Base-by-base conservation (phyloP, 2,888 invertebrate genomes). In the Eucriotettix oculatus region DNA sequence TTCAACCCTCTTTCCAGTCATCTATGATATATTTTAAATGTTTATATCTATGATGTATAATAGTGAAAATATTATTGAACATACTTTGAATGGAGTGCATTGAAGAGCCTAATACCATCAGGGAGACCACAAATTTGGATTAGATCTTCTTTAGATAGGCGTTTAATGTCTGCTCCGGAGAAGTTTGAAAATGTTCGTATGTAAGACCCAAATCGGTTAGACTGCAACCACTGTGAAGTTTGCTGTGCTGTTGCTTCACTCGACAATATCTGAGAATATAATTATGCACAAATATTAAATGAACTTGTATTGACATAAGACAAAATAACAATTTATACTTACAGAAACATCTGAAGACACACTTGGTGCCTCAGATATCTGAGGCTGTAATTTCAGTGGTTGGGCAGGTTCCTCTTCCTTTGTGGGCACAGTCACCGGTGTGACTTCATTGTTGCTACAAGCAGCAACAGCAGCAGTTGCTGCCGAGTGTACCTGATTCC, bases 81-180 rank as follows among this genome's bases (percentile, higher is more conserved):
- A 81, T 73, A 88, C 88, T 88, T 90, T 67, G 86, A 83, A 69
- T 91, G 90, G 56, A 96, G 76, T 43, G 90, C 87, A 73, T 96
- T 96, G 75, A 85, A 93, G 62, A 96, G 81, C 66, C 96, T 83
- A 61, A 96, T 95, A 9, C 96, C 97, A 72, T 96, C 95, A 48
- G 93, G 89, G 62, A 94, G 78, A 0, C 95, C 95, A 73, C 94
- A 95, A 61, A 97, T 92, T 76, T 95, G 90, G 61, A 95, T 90
- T 52, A 96, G 78, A 74, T 97, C 96, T 64, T 94, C 92, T 54
- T 93, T 83, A 0, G 90, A 87, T 72, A 96, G 78, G 72, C 93
- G 84, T 66, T 96, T 77, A 70, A 97, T 80, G 75, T 97, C 96
- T 17, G 90, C 81, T 16, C 91, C 95, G 48, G 89, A 87, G 75